phyloP scores from a whole-genome alignment of 2,888 invertebrate species.

The Netelia inedita region DNA sequence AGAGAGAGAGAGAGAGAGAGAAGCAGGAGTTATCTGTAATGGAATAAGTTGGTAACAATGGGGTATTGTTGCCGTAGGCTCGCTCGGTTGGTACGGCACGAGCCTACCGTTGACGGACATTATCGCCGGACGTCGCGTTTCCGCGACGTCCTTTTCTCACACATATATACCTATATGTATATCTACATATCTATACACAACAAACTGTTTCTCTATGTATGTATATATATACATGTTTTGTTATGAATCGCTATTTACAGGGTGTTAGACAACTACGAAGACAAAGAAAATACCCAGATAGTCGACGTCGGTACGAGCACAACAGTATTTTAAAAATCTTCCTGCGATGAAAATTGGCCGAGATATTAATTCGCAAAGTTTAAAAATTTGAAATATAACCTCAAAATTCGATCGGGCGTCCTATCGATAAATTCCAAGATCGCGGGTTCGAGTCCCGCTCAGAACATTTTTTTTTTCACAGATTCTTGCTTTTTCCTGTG shows the following conservation, averaged over 20 bases:
- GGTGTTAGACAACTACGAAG: no score
- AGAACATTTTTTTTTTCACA: no score
- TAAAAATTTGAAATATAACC: no score
- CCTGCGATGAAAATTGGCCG: no score
- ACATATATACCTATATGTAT: not conserved
- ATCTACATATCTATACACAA: conserved; percentile 3
- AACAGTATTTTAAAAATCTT: no score
- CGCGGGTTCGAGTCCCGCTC: no score
- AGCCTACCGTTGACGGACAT: conserved; percentile 83
- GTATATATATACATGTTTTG: not conserved
- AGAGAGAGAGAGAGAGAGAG: conserved; percentile 64
- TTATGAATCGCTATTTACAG: not conserved
- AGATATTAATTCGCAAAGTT: no score
- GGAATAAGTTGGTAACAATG: conserved; percentile 85
- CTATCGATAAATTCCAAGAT: no score
- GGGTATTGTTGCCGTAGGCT: conserved; percentile 83
- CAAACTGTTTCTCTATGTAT: not conserved
- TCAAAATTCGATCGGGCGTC: no score
- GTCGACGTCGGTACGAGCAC: no score
- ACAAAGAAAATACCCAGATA: no score
- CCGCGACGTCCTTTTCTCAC: conserved; percentile 68
- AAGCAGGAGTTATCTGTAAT: conserved; percentile 84
- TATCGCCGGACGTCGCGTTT: conserved; percentile 85
- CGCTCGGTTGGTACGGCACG: conserved; percentile 72
- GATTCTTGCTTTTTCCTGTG: no score